phyloP scores from a whole-genome alignment of 1,140 invertebrate species.

The Papilio aristodemus region DNA sequence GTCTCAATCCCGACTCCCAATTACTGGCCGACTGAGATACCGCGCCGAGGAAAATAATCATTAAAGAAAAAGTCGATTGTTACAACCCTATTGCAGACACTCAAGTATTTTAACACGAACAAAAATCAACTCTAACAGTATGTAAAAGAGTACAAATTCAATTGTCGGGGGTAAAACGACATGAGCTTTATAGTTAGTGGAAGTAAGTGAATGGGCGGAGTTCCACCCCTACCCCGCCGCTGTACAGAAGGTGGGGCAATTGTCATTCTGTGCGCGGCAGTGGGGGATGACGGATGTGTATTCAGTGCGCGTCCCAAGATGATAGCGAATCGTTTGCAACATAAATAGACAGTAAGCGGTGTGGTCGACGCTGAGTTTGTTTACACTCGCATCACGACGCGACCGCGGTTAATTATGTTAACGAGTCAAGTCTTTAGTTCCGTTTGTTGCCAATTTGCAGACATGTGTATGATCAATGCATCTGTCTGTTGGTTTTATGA shows the following conservation, averaged over 20 bases:
- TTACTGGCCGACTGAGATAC: slow-evolving; percentile 69
- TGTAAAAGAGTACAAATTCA: slow-evolving; percentile 42
- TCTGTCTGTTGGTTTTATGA: background rate
- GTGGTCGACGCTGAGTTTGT: slow-evolving; percentile 2
- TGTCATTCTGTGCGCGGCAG: slow-evolving; percentile 58
- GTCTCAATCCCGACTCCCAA: slow-evolving; percentile 75
- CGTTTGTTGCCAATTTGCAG: background rate
- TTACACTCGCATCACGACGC: slow-evolving; percentile 16
- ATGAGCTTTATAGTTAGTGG: slow-evolving; percentile 38
- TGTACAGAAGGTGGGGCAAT: slow-evolving; percentile 46
- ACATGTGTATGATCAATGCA: slow-evolving; percentile 9
- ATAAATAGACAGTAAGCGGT: slow-evolving; percentile 64
- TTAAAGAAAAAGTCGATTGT: slow-evolving; percentile 50
- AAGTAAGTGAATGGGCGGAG: slow-evolving; percentile 54
- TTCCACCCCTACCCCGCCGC: slow-evolving; percentile 44
- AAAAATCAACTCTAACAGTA: slow-evolving; percentile 32
- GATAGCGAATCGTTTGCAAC: slow-evolving; percentile 62
- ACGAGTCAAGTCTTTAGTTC: slow-evolving; percentile 6
- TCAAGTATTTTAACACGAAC: background rate
- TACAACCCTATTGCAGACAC: slow-evolving; percentile 53
- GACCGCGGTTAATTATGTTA: slow-evolving; percentile 28
- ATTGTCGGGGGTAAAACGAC: slow-evolving; percentile 14
- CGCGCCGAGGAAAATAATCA: slow-evolving; percentile 66
- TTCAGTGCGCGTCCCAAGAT: slow-evolving; percentile 60
- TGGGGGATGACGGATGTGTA: slow-evolving; percentile 73